phyloP scores from a whole-genome alignment of 2,797 vertebrate species.

The Numenius phaeopus region DNA sequence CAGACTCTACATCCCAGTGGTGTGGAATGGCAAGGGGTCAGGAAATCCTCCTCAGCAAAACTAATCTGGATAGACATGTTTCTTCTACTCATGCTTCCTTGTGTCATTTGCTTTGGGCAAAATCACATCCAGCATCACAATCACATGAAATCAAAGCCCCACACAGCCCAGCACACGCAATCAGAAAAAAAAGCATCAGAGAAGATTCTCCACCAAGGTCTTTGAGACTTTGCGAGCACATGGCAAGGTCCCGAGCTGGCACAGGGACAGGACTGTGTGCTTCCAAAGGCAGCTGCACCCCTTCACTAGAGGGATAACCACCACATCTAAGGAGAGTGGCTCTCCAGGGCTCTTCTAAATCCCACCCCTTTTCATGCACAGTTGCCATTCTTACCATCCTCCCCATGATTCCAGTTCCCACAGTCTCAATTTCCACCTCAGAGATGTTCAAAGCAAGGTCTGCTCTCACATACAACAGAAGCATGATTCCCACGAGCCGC shows the following conservation, averaged over 20 bases:
- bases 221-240: neutral
- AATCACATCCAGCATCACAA: neutral
- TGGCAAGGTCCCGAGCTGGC: neutral
- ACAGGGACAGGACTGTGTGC: neutral
- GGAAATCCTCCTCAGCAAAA: neutral
- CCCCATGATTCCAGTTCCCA: conserved; percentile 98
- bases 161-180: neutral
- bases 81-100: neutral
- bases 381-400: conserved; percentile 87
- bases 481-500: conserved; percentile 95
- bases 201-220: neutral
- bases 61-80: neutral
- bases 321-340: neutral
- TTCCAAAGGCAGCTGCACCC: neutral
- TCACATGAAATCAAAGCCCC: neutral
- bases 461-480: conserved; percentile 90
- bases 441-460: conserved; percentile 90
- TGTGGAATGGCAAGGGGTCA: neutral
- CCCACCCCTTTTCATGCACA: neutral
- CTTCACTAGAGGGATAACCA: neutral
- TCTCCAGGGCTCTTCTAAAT: neutral
- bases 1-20: neutral
- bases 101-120: neutral
- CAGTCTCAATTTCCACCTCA: conserved; percentile 90
- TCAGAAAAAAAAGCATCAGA: neutral